phyloP scores from a whole-genome alignment of 2,888 invertebrate species.

The Omphaloscelis lunosa region DNA sequence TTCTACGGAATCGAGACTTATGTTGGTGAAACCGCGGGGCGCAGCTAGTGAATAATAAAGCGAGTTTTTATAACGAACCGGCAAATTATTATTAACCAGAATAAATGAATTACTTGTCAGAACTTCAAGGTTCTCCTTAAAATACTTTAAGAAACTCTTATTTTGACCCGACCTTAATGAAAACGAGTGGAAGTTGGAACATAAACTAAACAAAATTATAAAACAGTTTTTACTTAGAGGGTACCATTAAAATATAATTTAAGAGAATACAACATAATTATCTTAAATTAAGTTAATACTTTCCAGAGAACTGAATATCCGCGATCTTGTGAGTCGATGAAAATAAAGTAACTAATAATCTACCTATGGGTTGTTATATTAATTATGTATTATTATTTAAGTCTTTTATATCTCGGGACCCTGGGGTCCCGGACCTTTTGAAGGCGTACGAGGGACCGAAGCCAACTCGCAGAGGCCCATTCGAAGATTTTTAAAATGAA shows the following conservation, averaged over 20 bases:
- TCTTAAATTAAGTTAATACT: neutral
- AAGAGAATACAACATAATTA: neutral
- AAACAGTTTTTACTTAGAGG: constrained; percentile 9
- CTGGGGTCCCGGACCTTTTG: no score
- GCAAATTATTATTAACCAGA: constrained; percentile 43
- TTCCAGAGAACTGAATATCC: neutral
- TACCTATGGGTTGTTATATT: neutral
- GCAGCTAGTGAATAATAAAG: constrained; percentile 15
- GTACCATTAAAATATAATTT: neutral
- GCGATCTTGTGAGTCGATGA: neutral
- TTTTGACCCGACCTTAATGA: constrained; percentile 41
- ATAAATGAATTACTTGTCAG: constrained; percentile 49
- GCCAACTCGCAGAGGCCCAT: no score
- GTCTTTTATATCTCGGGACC: no score
- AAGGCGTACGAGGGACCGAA: no score
- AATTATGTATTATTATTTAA: no score
- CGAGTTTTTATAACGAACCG: constrained; percentile 29
- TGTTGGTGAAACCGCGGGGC: no score
- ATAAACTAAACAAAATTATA: constrained; percentile 35
- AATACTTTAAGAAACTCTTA: constrained; percentile 41
- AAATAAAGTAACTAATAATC: no score
- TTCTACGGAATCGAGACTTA: no score
- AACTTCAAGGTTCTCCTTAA: constrained; percentile 45
- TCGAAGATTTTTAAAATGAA: no score
- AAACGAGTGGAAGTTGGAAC: constrained; percentile 46